Conservation (phyloP, 2,888 invertebrate genomes). For the Nephrotoma flavescens region DNA sequence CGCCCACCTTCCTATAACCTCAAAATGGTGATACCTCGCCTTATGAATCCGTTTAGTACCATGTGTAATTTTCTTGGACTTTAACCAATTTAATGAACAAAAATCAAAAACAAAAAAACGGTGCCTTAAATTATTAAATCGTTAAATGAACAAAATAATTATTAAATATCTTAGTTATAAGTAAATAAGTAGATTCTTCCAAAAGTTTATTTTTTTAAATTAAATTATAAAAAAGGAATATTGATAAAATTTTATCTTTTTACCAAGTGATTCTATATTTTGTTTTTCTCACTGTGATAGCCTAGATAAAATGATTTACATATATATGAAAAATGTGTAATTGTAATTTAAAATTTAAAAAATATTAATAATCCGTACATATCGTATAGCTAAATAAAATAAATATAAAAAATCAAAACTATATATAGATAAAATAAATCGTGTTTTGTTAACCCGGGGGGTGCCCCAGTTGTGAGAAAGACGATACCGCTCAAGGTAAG, state of each 20-base stretch:
- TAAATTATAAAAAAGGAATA: not conserved
- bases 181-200: not conserved
- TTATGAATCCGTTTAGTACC: too few relatives aligned
- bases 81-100: not conserved
- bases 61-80: too few relatives aligned
- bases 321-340: not conserved
- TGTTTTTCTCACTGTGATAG: conserved; percentile 10
- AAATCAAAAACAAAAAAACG: not conserved
- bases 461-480: not conserved
- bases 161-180: not conserved
- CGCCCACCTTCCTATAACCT: too few relatives aligned
- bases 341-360: not conserved
- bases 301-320: conserved; percentile 1
- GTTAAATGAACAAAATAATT: not conserved
- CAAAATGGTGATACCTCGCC: too few relatives aligned
- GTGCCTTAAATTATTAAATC: not conserved
- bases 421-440: not conserved
- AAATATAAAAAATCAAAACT: not conserved
- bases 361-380: not conserved
- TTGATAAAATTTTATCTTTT: conserved; percentile 1
- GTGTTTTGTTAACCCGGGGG: not conserved
- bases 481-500: not conserved
- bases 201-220: not conserved
- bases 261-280: conserved; percentile 10
- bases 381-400: not conserved